Conservation (phyloP, 2,888 invertebrate genomes). For the Amaurobius ferox region DNA sequence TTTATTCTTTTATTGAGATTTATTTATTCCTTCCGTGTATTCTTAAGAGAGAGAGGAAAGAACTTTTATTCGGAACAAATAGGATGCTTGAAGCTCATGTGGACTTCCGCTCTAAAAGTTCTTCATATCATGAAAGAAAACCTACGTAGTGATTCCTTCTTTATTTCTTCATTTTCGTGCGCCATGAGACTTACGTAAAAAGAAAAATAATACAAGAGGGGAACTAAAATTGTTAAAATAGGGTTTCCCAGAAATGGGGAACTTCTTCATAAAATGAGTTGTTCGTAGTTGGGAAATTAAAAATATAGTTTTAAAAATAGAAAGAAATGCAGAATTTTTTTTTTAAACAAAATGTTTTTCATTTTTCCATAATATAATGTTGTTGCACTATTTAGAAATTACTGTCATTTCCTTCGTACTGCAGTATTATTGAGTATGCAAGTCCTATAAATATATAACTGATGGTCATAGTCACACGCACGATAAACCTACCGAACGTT, state of each 20-base stretch:
- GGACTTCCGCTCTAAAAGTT: conserved; percentile 5
- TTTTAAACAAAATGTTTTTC: no score
- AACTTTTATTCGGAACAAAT: not conserved
- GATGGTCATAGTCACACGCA: no score
- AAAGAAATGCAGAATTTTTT: no score
- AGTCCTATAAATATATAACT: no score
- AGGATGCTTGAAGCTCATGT: not conserved
- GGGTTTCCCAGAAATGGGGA: not conserved
- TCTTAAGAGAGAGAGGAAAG: not conserved
- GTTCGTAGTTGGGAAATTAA: no score
- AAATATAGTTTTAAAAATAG: no score
- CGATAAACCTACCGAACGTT: no score
- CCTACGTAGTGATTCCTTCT: not conserved
- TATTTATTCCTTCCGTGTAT: conserved; percentile 2
- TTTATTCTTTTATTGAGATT: not conserved
- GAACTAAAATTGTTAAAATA: not conserved
- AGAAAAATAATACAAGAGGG: not conserved
- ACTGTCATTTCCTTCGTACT: no score
- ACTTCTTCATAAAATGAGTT: no score
- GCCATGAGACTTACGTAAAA: not conserved
- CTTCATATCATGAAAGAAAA: not conserved
- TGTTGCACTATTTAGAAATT: no score
- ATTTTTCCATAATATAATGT: no score
- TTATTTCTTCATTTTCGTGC: not conserved
- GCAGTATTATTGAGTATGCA: no score